Percentiles rank a stretch among this genome's conserved stretches.
These are phyloP conservation scores for Drosophila mojavensis DNA, from an alignment of 1,140 invertebrate genomes.

Conservation along the genomic window DNA sequence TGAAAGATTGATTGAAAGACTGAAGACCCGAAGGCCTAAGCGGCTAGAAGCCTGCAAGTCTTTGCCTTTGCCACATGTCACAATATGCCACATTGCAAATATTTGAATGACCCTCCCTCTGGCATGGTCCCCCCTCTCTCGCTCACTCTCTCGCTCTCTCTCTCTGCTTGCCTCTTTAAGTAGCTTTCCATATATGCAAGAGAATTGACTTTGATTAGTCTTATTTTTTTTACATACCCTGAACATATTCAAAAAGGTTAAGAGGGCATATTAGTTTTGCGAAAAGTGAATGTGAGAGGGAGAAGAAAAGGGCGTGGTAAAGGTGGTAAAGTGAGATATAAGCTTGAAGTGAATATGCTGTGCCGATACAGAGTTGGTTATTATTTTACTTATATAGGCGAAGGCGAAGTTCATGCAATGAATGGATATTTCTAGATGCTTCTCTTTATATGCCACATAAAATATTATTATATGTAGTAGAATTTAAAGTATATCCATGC, in stretches of 20 bases:
- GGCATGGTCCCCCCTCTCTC: neutral
- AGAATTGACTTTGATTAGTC: slow-evolving; percentile 7
- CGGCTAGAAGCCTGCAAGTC: slow-evolving; percentile 1
- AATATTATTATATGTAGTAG: too few species aligned
- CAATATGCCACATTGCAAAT: slow-evolving; percentile 8
- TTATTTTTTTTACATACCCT: slow-evolving; percentile 2
- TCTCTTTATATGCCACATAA: too few species aligned
- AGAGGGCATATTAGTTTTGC: neutral
- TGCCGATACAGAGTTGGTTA: too few species aligned
- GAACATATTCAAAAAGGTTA: neutral
- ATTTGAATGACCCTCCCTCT: slow-evolving; percentile 25
- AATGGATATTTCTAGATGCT: too few species aligned
- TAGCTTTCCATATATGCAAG: slow-evolving; percentile 10
- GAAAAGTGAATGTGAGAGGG: too few species aligned
- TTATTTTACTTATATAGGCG: too few species aligned
- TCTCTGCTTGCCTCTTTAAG: neutral
- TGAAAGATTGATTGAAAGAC: slow-evolving; percentile 4
- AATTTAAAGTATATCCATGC: too few species aligned
- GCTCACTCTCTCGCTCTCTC: neutral
- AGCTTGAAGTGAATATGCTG: too few species aligned
- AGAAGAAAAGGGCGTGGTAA: too few species aligned
- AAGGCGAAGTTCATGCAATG: too few species aligned
- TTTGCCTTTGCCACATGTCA: slow-evolving; percentile 33
- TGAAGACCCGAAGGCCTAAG: slow-evolving; percentile 17
- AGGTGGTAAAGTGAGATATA: too few species aligned